Conservation (phyloP, 2,888 invertebrate species). For the Branchipolynoe longqiensis region DNA sequence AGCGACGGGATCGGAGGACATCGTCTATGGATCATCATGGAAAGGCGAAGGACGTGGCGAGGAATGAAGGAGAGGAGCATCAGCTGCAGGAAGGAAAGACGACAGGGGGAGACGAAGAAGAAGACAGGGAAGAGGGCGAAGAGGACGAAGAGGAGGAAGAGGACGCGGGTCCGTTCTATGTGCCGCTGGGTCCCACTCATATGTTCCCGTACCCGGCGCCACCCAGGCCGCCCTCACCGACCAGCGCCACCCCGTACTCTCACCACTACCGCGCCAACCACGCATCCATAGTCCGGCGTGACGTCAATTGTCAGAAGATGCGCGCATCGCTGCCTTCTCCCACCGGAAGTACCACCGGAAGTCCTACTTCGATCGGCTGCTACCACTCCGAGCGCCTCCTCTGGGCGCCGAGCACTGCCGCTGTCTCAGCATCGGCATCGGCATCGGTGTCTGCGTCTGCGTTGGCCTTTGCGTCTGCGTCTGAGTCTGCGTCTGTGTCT, state of each 20-base stretch:
- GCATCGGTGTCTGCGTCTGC: no score
- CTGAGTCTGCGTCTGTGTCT: no score
- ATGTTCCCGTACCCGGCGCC: slow-evolving; percentile 39
- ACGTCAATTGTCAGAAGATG: background rate
- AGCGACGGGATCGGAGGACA: background rate
- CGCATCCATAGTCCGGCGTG: slow-evolving; percentile 21
- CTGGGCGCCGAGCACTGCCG: background rate
- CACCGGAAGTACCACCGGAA: background rate
- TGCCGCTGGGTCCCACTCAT: slow-evolving; percentile 16
- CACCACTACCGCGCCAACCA: slow-evolving; percentile 42
- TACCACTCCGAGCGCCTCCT: background rate
- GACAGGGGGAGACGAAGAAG: background rate
- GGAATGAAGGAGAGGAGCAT: no score
- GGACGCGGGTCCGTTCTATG: slow-evolving; percentile 4
- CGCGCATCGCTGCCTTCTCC: background rate
- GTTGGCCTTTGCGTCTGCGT: no score
- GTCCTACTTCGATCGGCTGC: background rate
- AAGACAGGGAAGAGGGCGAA: slow-evolving; percentile 13
- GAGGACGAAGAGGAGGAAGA: slow-evolving; percentile 48
- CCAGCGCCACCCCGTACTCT: background rate
- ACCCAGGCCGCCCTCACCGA: background rate
- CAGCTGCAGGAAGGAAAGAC: no score
- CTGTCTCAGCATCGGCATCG: background rate
- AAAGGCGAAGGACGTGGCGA: no score
- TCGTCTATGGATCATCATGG: no score